A percentile compares a stretch with the other conserved stretches of the same genome.
phyloP scores from a whole-genome alignment of 2,888 invertebrate species.

The Tetragonula carbonaria region DNA sequence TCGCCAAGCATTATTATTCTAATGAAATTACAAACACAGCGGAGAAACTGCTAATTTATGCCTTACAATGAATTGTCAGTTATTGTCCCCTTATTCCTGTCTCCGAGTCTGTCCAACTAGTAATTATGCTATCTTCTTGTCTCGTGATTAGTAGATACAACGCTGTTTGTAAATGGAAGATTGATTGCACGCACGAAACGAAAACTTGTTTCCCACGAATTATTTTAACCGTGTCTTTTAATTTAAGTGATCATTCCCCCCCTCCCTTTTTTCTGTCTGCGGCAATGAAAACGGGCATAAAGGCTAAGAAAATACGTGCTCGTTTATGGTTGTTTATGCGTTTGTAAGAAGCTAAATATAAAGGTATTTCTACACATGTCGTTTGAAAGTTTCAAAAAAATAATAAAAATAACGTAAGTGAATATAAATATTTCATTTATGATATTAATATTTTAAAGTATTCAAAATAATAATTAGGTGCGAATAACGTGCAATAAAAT shows the following conservation, averaged over 20 bases:
- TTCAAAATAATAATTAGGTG: not conserved
- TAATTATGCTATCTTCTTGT: not conserved
- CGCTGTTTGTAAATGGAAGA: not conserved
- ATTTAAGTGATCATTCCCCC: not conserved
- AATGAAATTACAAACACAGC: not conserved
- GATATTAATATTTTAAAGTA: no score
- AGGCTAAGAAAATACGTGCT: not conserved
- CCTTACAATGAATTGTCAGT: slow-evolving; percentile 6
- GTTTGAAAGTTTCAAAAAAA: no score
- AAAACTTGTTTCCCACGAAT: not conserved
- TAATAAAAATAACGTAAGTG: no score
- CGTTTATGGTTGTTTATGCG: not conserved
- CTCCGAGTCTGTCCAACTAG: not conserved
- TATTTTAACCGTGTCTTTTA: not conserved
- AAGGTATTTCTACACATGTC: not conserved
- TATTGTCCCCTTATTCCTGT: not conserved
- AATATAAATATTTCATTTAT: no score
- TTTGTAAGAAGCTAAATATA: not conserved
- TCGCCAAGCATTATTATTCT: not conserved
- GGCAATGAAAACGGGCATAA: not conserved
- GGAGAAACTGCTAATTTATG: not conserved
- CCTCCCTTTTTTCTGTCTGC: not conserved
- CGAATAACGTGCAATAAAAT: not conserved
- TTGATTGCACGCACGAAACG: not conserved
- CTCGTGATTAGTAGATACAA: not conserved